A percentile compares a stretch with the other conserved stretches of the same genome.
phyloP scores from a whole-genome alignment of 2,888 invertebrate genomes.

The Chouioia cunea region DNA sequence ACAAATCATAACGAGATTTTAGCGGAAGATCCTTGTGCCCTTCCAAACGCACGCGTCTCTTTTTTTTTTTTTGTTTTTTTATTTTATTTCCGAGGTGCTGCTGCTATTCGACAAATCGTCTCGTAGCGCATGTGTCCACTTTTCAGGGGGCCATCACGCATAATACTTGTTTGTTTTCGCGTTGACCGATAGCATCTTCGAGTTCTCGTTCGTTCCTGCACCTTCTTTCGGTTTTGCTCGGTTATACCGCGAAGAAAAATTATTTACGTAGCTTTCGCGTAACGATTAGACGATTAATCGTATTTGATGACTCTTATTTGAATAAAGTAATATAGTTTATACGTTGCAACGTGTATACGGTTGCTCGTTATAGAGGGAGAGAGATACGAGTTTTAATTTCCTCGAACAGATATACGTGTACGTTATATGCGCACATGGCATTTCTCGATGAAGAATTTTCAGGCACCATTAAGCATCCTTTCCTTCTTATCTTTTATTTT shows the following conservation, averaged over 20 bases:
- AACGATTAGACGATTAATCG: neutral
- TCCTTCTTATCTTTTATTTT: too few species aligned
- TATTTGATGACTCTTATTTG: neutral
- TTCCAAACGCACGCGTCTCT: neutral
- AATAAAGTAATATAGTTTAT: too few species aligned
- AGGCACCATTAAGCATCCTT: too few species aligned
- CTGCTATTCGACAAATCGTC: slow-evolving; percentile 32
- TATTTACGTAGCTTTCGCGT: neutral
- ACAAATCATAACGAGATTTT: slow-evolving; percentile 41
- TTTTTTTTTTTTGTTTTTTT: neutral
- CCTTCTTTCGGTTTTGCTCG: too few species aligned
- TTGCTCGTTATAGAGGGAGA: too few species aligned
- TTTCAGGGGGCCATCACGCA: neutral
- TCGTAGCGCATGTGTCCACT: slow-evolving; percentile 1
- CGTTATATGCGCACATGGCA: neutral
- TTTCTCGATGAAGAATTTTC: too few species aligned
- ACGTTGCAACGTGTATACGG: too few species aligned
- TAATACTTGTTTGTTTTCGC: neutral
- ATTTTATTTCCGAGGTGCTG: neutral
- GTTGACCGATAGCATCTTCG: neutral
- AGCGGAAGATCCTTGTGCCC: slow-evolving; percentile 17
- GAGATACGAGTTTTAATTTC: slow-evolving; percentile 20
- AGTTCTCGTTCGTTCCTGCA: too few species aligned
- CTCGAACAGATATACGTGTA: slow-evolving; percentile 3
- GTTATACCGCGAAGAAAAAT: too few species aligned